Base-by-base conservation (phyloP, 1,140 invertebrate genomes). In the Orussus abietinus region DNA sequence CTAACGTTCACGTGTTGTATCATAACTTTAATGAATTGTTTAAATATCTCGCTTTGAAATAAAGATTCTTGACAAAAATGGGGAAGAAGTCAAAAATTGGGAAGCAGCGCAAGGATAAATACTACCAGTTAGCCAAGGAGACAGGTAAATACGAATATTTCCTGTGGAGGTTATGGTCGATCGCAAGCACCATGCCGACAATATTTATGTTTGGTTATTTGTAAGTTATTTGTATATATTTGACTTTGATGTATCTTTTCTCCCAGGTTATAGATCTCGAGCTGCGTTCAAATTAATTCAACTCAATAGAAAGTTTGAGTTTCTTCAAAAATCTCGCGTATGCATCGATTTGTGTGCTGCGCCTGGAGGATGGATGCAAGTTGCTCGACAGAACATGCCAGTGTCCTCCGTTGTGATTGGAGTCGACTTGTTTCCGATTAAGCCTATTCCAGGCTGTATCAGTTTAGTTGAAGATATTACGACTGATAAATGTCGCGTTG, bases 321-420 rank as follows among this genome's bases (percentile, higher is more conserved):
- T 99, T 75, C 73, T 99, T 1, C 92, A 98, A 79, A 90, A 87
- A 59, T 92, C 94, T 6, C 79, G 90, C 78, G 92, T 98, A 77
- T 89, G 94, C 49, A 82, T 99, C 48, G 97, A 99, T 82, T 75
- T 99, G 25, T 99, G 97, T 76, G 97, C 97, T 12, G 97, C 97
- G 5, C 97, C 97, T 5, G 97, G 97, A 67, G 96, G 97, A 58
- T 99, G 97, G 97, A 92, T 99, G 82, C 97, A 99, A 77, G 96
- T 99, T n/a, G 96, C 95, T 28, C 85, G 89, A 59, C 86, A 98
- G 66, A 93, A 96, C 68, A 98, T 98, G 91, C 96, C 96, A 0
- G 81, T 98, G 0, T 97, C 95, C 0, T 96, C 92, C 62, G 76
- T 98, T 28, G 90, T 98, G 4, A 79, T 99, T 38, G 92, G 93